Conservation (phyloP, 2,888 invertebrate genomes). For the Baronia brevicornis region DNA sequence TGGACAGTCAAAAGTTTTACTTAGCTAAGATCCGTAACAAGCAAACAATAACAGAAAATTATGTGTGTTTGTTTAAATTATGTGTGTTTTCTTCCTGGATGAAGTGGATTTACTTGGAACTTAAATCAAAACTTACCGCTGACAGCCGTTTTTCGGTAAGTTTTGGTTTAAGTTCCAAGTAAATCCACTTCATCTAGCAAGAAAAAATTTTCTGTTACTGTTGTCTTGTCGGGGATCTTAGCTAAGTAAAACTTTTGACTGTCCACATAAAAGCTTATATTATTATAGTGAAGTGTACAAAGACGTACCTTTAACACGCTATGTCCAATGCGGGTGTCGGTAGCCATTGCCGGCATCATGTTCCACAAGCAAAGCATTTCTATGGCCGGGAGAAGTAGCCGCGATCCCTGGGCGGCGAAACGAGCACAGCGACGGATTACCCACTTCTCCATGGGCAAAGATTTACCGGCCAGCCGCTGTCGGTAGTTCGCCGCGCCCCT, state of each 20-base stretch:
- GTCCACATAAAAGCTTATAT: background rate
- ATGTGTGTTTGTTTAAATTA: too few relatives aligned
- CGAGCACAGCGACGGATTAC: constrained; percentile 89
- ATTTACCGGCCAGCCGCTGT: constrained; percentile 96
- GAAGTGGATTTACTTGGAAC: too few relatives aligned
- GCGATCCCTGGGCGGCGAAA: constrained; percentile 83
- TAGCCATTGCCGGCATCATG: constrained; percentile 87
- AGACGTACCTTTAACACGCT: constrained; percentile 73
- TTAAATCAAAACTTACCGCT: too few relatives aligned
- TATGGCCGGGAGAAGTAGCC: constrained; percentile 86
- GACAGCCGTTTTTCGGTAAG: too few relatives aligned
- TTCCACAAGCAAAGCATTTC: constrained; percentile 97
- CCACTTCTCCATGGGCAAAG: constrained; percentile 97
- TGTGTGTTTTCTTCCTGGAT: too few relatives aligned
- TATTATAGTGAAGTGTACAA: background rate
- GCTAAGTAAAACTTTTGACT: background rate
- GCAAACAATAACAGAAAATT: too few relatives aligned
- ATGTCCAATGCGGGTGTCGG: constrained; percentile 78
- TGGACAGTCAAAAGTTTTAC: too few relatives aligned
- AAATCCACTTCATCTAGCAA: too few relatives aligned
- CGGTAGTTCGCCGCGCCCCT: constrained; percentile 88
- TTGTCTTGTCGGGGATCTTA: too few relatives aligned
- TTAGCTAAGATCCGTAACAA: too few relatives aligned
- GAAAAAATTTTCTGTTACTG: too few relatives aligned
- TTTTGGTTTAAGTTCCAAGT: too few relatives aligned